These are phyloP conservation scores for Drosophila malerkotliana DNA, from an alignment of 1,140 invertebrate genomes.

Conservation along the genomic window DNA sequence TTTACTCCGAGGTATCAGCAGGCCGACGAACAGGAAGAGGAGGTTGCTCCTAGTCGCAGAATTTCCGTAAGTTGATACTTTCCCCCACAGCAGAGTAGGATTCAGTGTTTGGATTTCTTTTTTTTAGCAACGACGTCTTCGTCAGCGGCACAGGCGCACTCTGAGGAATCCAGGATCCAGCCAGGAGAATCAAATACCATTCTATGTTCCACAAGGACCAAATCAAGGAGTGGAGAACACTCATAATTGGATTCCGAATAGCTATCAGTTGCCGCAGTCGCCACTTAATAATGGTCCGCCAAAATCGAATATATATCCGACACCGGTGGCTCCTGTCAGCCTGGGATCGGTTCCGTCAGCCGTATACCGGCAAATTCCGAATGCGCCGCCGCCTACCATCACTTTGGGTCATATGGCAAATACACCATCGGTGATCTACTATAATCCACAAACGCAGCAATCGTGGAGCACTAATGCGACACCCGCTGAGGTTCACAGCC, in stretches of 20 bases:
- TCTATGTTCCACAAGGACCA: not conserved
- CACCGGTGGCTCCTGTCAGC: not conserved
- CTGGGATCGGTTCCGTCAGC: not conserved
- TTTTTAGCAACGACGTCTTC: conserved; percentile 15
- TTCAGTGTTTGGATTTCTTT: not conserved
- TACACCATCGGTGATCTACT: not conserved
- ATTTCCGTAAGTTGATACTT: not conserved
- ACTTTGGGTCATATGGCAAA: not conserved
- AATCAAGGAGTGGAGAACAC: no score
- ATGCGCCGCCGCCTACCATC: not conserved
- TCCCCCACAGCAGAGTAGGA: not conserved
- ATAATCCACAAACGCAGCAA: not conserved
- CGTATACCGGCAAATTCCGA: not conserved
- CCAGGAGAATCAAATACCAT: not conserved
- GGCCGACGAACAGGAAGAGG: not conserved
- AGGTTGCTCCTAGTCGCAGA: not conserved
- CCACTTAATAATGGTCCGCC: no score
- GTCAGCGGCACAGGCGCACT: conserved; percentile 11
- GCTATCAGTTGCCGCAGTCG: no score
- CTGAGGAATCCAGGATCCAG: not conserved
- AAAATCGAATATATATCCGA: not conserved
- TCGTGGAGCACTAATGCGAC: not conserved
- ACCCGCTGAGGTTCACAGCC: not conserved
- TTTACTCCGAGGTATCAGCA: not conserved
- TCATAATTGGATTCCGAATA: no score